Conservation (phyloP, 2,113 vertebrate species). For the Nymphicus hollandicus region DNA sequence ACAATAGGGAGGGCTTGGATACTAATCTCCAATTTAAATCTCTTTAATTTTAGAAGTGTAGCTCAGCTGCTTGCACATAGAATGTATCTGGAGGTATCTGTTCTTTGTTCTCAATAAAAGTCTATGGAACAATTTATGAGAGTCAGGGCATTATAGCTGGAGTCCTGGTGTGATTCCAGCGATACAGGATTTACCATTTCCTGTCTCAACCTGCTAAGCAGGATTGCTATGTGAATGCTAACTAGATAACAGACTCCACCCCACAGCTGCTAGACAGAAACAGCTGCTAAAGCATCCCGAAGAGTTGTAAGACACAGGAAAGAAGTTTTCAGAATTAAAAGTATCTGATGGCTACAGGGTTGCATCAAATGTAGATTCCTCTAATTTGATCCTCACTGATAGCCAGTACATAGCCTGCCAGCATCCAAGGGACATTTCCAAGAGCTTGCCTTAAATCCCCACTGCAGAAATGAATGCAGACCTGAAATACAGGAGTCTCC, state of each 20-base stretch:
- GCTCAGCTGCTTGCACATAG: not conserved
- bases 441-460: not conserved
- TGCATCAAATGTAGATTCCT: not conserved
- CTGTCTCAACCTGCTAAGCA: not conserved
- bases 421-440: not conserved
- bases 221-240: not conserved
- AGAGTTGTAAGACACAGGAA: not conserved
- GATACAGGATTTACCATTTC: not conserved
- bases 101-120: not conserved
- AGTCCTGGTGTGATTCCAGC: not conserved
- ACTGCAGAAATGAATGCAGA: not conserved
- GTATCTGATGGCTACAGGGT: not conserved
- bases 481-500: not conserved
- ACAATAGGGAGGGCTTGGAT: not conserved
- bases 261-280: not conserved
- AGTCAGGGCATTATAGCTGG: not conserved
- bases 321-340: not conserved
- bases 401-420: not conserved
- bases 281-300: not conserved
- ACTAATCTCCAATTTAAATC: not conserved
- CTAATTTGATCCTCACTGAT: not conserved
- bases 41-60: not conserved
- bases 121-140: not conserved
- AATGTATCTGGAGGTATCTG: rapidly evolving
- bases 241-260: not conserved